Conservation (phyloP, 2,797 vertebrate species). For the Setipinna tenuifilis region DNA sequence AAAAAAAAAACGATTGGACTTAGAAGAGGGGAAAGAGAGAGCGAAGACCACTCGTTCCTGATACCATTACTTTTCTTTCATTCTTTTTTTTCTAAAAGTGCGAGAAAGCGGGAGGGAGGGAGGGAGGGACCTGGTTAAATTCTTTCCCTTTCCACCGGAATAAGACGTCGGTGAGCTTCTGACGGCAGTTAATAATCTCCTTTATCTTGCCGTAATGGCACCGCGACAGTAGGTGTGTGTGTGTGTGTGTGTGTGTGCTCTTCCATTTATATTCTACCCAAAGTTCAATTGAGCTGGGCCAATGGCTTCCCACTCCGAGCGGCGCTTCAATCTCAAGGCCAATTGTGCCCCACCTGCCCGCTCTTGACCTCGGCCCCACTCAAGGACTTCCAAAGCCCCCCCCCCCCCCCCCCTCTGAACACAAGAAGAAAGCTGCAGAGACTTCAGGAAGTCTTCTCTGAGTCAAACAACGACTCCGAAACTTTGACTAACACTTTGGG, state of each 20-base stretch:
- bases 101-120: slow-evolving; percentile 55
- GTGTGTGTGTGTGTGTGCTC: too few species aligned
- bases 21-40: slow-evolving; percentile 71
- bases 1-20: slow-evolving; percentile 81
- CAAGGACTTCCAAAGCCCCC: neutral
- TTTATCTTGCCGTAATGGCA: slow-evolving; percentile 76
- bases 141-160: slow-evolving; percentile 69
- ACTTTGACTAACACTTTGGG: too few species aligned
- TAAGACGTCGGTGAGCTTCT: slow-evolving; percentile 64
- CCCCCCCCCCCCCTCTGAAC: neutral
- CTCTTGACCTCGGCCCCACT: slow-evolving; percentile 65
- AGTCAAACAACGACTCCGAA: too few species aligned
- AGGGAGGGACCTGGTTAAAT: slow-evolving; percentile 61
- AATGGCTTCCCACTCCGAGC: slow-evolving; percentile 61
- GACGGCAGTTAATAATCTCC: slow-evolving; percentile 78
- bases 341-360: slow-evolving; percentile 64
- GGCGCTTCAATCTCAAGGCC: slow-evolving; percentile 43
- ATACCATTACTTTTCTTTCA: slow-evolving; percentile 73
- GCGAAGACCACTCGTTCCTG: slow-evolving; percentile 79
- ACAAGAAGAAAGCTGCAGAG: neutral
- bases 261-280: slow-evolving; percentile 76
- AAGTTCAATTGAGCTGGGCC: slow-evolving; percentile 74
- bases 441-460: neutral
- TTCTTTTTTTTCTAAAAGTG: slow-evolving; percentile 35
- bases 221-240: slow-evolving; percentile 67